Base-by-base conservation (phyloP, 1,140 invertebrate species). In the Nasonia longicornis region DNA sequence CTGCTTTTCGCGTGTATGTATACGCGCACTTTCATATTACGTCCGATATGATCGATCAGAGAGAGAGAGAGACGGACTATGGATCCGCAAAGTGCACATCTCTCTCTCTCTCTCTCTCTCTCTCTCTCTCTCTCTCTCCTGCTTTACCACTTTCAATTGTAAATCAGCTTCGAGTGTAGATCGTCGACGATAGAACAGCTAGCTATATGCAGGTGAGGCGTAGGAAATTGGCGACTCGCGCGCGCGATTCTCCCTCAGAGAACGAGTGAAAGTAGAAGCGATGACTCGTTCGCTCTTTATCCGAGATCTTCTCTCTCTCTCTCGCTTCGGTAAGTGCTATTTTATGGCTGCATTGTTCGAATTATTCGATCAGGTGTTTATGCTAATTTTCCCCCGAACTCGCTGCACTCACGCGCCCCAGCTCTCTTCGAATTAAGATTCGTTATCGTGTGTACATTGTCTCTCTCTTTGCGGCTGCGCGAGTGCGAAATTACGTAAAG, bases 311-410 rank as follows among this genome's bases (percentile, higher is more conserved):
- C 42, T 58, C n/a, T 31, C 31, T 35, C 31, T 35, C 31, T 35
- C 3, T 35, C 31, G 2, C 31, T 3, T 35, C 52, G 77, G 38
- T 26, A 73, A 72, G 69, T 52, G 35, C 45, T 72, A 79, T 64
- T 79, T 79, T 79, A 79, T 42, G 48, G n/a, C 48, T 73, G 77
- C 29, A 79, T 79, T 79, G 77, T 79, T 79, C 70, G 52, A 72
- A 73, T 63, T 31, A 63, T 71, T 45, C 35, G 45, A 72, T 73
- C 77, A 52, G n/a, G 70, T 42, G 52, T 38, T 58, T 58, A 64
- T 79, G 52, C 29, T 73, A 72, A 79, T 79, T 42, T 42, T 52
- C 45, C 35, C 26, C 20, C 52, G 20, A 58, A 58, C 52, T 58
- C 52, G n/a, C 52, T 58, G 26, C 26, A 26, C 26, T 26, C 26